Conservation (phyloP, 2,113 vertebrate species). For the Miniopterus natalensis region DNA sequence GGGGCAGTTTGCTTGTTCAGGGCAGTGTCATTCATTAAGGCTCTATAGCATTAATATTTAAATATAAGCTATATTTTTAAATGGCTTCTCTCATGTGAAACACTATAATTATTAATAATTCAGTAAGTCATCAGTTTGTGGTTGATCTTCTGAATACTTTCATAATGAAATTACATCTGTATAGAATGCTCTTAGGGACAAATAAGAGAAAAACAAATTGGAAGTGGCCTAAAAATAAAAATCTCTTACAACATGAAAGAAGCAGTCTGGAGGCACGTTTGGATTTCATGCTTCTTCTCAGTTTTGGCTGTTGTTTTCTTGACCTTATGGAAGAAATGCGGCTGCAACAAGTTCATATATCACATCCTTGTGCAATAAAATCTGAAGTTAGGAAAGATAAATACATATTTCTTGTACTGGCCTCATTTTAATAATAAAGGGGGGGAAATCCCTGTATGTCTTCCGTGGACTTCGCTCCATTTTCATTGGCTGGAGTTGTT, state of each 20-base stretch:
- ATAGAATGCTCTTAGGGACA: conserved; percentile 16
- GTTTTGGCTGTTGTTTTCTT: conserved; percentile 3
- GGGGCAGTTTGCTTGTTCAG: not conserved
- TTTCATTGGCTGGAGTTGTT: not conserved
- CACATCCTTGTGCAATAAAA: not conserved
- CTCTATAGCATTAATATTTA: conserved; percentile 70
- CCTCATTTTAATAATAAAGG: not conserved
- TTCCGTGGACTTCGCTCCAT: not conserved
- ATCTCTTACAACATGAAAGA: not conserved
- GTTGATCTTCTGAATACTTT: conserved; percentile 34
- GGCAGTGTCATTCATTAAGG: conserved; percentile 68
- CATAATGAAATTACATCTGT: conserved; percentile 55
- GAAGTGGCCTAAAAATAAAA: not conserved
- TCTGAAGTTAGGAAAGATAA: not conserved
- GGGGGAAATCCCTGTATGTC: not conserved
- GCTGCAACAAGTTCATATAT: not conserved
- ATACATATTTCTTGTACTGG: not conserved
- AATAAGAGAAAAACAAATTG: not conserved
- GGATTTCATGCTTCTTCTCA: not conserved
- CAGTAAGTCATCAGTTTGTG: conserved; percentile 24
- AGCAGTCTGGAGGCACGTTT: not conserved
- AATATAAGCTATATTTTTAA: conserved; percentile 59
- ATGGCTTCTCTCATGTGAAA: conserved; percentile 55
- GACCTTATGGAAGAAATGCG: not conserved
- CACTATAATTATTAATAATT: conserved; percentile 68